These are phyloP conservation scores for Cheumatopsyche charites DNA, from an alignment of 1,140 invertebrate species.

Conservation along the genomic window DNA sequence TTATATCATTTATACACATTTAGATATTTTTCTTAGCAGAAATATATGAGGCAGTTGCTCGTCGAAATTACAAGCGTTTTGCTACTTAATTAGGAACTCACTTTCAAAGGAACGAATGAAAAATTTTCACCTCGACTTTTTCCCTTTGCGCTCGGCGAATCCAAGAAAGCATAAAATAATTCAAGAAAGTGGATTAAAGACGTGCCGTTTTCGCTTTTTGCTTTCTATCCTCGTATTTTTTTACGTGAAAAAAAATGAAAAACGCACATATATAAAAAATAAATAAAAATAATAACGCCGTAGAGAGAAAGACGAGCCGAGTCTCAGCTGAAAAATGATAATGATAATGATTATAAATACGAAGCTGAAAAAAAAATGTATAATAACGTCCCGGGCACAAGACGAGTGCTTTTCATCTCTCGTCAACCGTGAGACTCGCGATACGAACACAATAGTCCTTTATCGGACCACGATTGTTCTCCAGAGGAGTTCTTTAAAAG, in stretches of 20 bases:
- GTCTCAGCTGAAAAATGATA: slow-evolving; percentile 7
- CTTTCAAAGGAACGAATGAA: slow-evolving; percentile 3
- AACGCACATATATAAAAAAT: not conserved
- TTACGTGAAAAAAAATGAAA: too few species aligned
- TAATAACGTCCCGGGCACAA: slow-evolving; percentile 7
- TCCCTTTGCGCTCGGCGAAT: slow-evolving; percentile 10
- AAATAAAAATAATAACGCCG: slow-evolving; percentile 10
- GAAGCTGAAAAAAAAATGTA: slow-evolving; percentile 5
- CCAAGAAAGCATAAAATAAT: slow-evolving; percentile 10
- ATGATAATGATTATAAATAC: slow-evolving; percentile 22
- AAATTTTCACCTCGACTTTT: slow-evolving; percentile 13
- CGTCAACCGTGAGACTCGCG: slow-evolving; percentile 27
- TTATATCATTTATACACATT: not conserved
- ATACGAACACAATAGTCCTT: slow-evolving; percentile 28
- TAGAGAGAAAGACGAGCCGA: not conserved
- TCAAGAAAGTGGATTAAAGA: slow-evolving; percentile 24
- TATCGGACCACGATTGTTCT: slow-evolving; percentile 25
- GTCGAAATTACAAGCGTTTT: not conserved
- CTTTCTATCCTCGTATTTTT: not conserved
- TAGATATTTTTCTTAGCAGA: not conserved
- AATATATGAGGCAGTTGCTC: not conserved
- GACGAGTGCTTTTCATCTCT: slow-evolving; percentile 25
- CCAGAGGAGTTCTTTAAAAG: not conserved
- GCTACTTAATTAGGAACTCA: slow-evolving; percentile 9
- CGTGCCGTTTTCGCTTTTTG: not conserved